Percentiles rank a stretch among this genome's conserved stretches.
These are phyloP conservation scores for Halichoeres trimaculatus DNA, from an alignment of 2,113 vertebrate species.

Conservation along the genomic window DNA sequence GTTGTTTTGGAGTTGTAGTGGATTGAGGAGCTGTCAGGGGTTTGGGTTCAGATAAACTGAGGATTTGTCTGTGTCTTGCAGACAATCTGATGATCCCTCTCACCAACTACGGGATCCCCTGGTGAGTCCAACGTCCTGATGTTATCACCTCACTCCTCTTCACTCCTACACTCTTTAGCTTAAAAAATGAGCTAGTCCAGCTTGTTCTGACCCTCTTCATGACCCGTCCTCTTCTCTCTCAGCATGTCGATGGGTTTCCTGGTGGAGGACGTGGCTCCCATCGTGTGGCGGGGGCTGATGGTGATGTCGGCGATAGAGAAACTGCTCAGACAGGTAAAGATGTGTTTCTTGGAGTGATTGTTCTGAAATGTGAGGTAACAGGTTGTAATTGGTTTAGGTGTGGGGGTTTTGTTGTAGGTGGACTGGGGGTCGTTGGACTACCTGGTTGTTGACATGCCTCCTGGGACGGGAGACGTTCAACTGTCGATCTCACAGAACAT, in stretches of 20 bases:
- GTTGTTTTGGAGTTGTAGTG: background rate
- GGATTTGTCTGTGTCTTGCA: constrained; percentile 70
- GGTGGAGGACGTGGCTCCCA: constrained; percentile 89
- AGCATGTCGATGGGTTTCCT: constrained; percentile 99
- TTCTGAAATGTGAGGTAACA: background rate
- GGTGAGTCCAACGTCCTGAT: too few relatives aligned
- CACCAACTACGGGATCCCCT: constrained; percentile 93
- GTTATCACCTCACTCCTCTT: too few relatives aligned
- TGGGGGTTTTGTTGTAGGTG: constrained; percentile 84
- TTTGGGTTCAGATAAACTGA: background rate
- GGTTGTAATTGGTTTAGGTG: background rate
- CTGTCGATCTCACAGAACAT: constrained; percentile 94
- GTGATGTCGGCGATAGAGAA: constrained; percentile 97
- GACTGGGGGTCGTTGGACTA: constrained; percentile 96
- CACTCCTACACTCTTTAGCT: too few relatives aligned
- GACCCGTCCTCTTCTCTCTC: constrained; percentile 4
- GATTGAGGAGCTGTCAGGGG: background rate
- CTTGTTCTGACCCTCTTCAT: background rate
- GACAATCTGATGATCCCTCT: constrained; percentile 95
- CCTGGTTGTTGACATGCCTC: constrained; percentile 97
- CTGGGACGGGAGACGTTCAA: constrained; percentile 97
- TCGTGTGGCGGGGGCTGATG: constrained; percentile 97
- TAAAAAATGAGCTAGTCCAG: too few relatives aligned
- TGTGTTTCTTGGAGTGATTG: background rate
- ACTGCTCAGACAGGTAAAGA: constrained; percentile 90